These are phyloP conservation scores for Kryptolebias marmoratus DNA, from an alignment of 2,113 vertebrate genomes.

Conservation along the genomic window DNA sequence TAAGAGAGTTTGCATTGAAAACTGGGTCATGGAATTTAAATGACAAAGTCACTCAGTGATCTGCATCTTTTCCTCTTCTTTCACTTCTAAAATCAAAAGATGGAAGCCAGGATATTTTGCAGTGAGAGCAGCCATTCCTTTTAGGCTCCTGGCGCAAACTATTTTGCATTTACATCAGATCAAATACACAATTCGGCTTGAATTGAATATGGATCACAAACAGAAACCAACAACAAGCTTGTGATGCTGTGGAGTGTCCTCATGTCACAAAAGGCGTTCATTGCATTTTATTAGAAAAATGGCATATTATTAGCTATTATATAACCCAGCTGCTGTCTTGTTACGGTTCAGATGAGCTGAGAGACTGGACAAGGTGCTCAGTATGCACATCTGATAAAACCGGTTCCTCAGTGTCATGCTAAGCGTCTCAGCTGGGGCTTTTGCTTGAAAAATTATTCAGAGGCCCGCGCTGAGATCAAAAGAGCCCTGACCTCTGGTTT, in stretches of 20 bases:
- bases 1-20: too few species aligned
- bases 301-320: background rate
- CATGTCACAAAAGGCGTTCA: background rate
- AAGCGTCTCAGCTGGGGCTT: constrained; percentile 1
- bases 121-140: too few species aligned
- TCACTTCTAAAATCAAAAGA: too few species aligned
- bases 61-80: too few species aligned
- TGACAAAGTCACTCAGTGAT: too few species aligned
- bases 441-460: background rate
- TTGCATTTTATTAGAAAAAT: background rate
- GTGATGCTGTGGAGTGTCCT: background rate
- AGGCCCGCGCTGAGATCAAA: constrained; percentile 33
- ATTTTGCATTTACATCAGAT: too few species aligned
- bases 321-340: background rate
- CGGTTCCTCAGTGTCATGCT: background rate
- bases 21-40: too few species aligned
- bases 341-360: background rate
- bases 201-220: too few species aligned
- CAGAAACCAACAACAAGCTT: background rate
- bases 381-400: background rate
- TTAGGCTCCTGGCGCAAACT: too few species aligned
- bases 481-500: background rate
- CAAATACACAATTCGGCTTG: too few species aligned
- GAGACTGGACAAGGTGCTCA: background rate
- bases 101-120: too few species aligned